Evolutionary conservation across 2,113 vertebrate species (phyloP), one percentile per base, ranked within the genome.

Genomic region (Rhagologus leucostigma): DNA sequence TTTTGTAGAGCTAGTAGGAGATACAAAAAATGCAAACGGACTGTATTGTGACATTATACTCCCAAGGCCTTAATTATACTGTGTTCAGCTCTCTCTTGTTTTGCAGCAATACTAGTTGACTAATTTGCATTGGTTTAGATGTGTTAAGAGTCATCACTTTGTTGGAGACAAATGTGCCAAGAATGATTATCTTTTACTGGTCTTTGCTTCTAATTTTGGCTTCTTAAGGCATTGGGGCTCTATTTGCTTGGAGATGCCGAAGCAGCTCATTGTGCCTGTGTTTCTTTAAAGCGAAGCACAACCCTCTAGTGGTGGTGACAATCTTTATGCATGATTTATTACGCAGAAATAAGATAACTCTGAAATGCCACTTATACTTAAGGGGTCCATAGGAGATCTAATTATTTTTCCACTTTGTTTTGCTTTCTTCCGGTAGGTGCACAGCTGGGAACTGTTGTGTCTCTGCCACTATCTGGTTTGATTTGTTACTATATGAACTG

Each of bases 401-500:
- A 68, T 53, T 64, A 17, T 52, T 78, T 84, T 79, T 71, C n/a
- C 12, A 23, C 30, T 76, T 78, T 46, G 16, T 65, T 89, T 75
- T 81, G 12, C 32, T 79, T 86, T 90, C 44, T 96, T 50, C 24
- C 0, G 18, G 13, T 96, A 99, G 99, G 99, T 97, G 98, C 99
- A 56, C 99, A 99, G 92, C 96, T 99, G 90, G 99, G 99, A 84
- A 99, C 99, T 11, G 99, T 99, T 69, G 96, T 99, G 13, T 98
- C 99, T 73, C 98, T 99, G 59, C 99, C 99, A 59, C 89, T 99
- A 4, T 99, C 99, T 90, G 99, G 99, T 67, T 96, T 99, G 96
- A 99, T 99, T 97, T 99, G 99, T 95, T 99, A 98, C 97, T 99
- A 99, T 91, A 96, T 99, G 98, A 98, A 98, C 94, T 99, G 99